Conservation (phyloP, 2,797 vertebrate species). For the Otolemur crassicaudatus region DNA sequence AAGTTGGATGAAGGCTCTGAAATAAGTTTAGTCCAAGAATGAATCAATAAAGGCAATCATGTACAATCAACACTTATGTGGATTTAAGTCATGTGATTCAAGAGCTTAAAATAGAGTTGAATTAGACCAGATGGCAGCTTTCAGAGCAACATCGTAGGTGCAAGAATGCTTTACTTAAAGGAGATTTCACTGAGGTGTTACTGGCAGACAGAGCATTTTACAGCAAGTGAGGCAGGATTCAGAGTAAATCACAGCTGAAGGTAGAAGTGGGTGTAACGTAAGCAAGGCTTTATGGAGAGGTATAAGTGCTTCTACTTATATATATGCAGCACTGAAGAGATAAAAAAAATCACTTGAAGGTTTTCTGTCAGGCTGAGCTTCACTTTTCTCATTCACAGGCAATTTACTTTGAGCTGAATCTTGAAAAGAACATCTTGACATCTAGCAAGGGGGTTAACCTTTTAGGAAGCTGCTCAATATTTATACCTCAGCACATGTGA, state of each 20-base stretch:
- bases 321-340: conserved; percentile 66
- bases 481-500: conserved; percentile 75
- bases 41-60: conserved; percentile 90
- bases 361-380: conserved; percentile 72
- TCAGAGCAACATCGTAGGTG: conserved; percentile 77
- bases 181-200: conserved; percentile 81
- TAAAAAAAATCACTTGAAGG: conserved; percentile 65
- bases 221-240: conserved; percentile 72
- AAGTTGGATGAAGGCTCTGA: conserved; percentile 76
- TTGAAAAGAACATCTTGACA: conserved; percentile 81
- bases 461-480: conserved; percentile 84
- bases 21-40: conserved; percentile 83
- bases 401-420: conserved; percentile 82
- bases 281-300: conserved; percentile 69
- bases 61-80: conserved; percentile 88
- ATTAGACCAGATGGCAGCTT: conserved; percentile 85
- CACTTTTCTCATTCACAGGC: conserved; percentile 79
- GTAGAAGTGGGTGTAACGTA: conserved; percentile 66
- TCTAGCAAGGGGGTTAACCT: conserved; percentile 81
- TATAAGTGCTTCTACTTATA: conserved; percentile 75
- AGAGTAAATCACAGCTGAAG: conserved; percentile 79
- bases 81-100: conserved; percentile 85
- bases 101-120: conserved; percentile 86
- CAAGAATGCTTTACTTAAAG: conserved; percentile 83
- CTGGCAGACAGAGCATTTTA: conserved; percentile 66